Percentiles rank a stretch among this genome's conserved stretches.
Evolutionary conservation across 2,888 invertebrate genomes (phyloP).

Genomic region (Anorthoa munda): DNA sequence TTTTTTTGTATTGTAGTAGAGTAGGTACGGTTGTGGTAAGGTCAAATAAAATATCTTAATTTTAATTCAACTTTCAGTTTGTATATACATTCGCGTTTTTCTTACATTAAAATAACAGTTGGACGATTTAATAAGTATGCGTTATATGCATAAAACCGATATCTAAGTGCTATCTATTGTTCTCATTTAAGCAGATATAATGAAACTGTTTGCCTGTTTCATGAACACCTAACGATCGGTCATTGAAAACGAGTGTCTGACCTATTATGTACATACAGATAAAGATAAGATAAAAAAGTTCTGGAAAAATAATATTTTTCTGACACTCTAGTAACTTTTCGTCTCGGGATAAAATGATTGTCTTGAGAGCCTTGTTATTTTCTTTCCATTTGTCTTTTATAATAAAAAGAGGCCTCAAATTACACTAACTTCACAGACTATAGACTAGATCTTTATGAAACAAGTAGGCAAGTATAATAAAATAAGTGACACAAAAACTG

Average conservation of each 20-base stretch:
- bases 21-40: too few relatives aligned
- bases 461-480: neutral
- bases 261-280: neutral
- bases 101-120: neutral
- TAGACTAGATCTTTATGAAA: neutral
- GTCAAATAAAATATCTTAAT: too few relatives aligned
- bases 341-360: conserved; percentile 29
- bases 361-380: conserved; percentile 48
- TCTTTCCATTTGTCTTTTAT: conserved; percentile 31
- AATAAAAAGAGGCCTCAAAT: conserved; percentile 19
- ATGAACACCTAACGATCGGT: conserved; percentile 14
- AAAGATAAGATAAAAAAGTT: conserved; percentile 7
- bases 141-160: neutral
- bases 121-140: neutral
- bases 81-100: too few relatives aligned
- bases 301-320: conserved; percentile 22
- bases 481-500: neutral
- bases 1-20: too few relatives aligned
- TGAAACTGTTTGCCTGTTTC: neutral
- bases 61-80: too few relatives aligned
- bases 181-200: neutral
- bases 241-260: neutral
- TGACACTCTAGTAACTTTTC: conserved; percentile 30
- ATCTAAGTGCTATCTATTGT: neutral
- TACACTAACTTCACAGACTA: neutral